phyloP scores from a whole-genome alignment of 2,797 vertebrate species.

The Macropus fuliginosus region DNA sequence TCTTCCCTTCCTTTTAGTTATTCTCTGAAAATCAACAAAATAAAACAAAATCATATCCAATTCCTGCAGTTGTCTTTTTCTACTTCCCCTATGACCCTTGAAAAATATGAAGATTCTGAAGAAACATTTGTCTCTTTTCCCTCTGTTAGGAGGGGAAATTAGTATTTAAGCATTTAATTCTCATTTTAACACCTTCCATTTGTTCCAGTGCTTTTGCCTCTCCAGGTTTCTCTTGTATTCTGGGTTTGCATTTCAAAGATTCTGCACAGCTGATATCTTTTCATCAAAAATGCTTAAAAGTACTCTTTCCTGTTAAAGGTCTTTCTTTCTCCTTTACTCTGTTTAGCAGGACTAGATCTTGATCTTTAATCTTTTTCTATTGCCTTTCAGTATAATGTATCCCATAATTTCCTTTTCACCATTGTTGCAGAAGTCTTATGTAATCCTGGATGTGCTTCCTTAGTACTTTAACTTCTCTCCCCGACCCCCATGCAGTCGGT shows the following conservation, averaged over 20 bases:
- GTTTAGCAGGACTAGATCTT: neutral
- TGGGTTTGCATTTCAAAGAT: neutral
- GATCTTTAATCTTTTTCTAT: neutral
- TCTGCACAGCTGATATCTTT: neutral
- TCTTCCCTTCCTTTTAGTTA: neutral
- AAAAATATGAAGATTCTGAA: neutral
- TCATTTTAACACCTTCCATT: neutral
- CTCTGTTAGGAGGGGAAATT: neutral
- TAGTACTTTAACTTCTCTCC: neutral
- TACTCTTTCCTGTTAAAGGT: neutral
- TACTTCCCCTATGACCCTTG: neutral
- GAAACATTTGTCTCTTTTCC: neutral
- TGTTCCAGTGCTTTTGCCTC: neutral
- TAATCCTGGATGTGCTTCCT: neutral
- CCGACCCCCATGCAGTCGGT: neutral
- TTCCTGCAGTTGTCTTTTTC: neutral
- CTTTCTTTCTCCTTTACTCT: neutral
- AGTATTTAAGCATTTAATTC: neutral
- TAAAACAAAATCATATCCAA: neutral
- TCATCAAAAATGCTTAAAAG: neutral
- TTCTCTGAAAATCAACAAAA: neutral
- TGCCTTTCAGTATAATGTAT: neutral
- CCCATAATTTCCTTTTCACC: neutral
- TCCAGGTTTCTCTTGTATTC: neutral
- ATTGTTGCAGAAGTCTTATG: neutral